Evolutionary conservation across 1,140 invertebrate genomes (phyloP), one percentile per base, ranked within the genome.

Genomic region (Sitodiplosis mosellana): DNA sequence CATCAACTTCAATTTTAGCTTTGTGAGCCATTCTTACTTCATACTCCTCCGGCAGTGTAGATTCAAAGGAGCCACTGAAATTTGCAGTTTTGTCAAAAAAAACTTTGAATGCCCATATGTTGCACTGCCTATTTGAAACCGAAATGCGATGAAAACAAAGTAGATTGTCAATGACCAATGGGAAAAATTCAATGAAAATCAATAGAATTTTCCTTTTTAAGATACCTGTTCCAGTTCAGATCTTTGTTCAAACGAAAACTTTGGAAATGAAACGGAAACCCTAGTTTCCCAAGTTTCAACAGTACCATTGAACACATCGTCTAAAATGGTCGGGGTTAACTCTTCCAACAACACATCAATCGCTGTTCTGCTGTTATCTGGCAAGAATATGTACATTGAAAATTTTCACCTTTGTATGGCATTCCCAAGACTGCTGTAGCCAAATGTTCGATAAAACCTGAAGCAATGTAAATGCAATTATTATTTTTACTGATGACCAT

Each of bases 351-450:
- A 74, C 11, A 71, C 69, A 14, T 70, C 69, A 36, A 79, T 65
- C 40, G 65, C 74, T 66, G 62, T 66, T 49, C 69, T 71, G 19
- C 71, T 71, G 59, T 83, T 85, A 0, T 84, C 82, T 1, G 87
- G 86, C 43, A 91, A 64, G 1, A 95, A 58, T 27, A 93, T 77
- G 56, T 80, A 80, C 86, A 94, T 89, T 48, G 83, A 86, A 37
- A 91, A n/a, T 83, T 80, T 54, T 54, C 18, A 44, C 45, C 21
- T 48, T 83, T 78, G 66, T 92, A 93, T 0, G 87, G 87, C 21
- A 94, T 61, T 59, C 92, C 84, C 8, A 93, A 57, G 15, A 90
- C 76, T 54, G 89, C 82, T 0, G 80, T 81, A 5, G 78, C 77
- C 0, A 92, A 66, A 5, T 75, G 69, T 56, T 89, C 84, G 10